Evolutionary conservation across 2,113 vertebrate species (phyloP).

Genomic region (Bujurquina vittata): DNA sequence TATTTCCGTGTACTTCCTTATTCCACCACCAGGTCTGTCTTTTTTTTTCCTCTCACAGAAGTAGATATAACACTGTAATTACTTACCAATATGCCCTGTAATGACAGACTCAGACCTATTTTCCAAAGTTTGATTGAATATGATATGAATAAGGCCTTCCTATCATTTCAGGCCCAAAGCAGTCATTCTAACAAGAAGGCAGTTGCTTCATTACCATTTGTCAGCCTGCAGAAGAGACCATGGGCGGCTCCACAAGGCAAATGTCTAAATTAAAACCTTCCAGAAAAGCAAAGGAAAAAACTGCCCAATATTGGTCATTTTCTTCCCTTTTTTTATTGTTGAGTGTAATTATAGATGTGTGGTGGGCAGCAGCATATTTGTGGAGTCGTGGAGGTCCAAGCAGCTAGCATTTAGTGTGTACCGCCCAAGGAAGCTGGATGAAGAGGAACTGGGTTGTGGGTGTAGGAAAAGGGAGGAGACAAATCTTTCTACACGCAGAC

Average conservation of each 20-base stretch:
- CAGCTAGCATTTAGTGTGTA: slow-evolving; percentile 61
- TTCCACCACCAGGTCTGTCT: background rate
- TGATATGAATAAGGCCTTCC: background rate
- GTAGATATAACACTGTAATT: background rate
- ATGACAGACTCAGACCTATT: background rate
- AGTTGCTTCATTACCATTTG: slow-evolving; percentile 12
- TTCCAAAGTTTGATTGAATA: background rate
- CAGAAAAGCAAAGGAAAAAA: slow-evolving; percentile 51
- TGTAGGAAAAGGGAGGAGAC: slow-evolving; percentile 43
- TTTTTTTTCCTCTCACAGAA: fast-evolving
- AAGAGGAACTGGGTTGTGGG: slow-evolving; percentile 66
- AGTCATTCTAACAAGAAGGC: background rate
- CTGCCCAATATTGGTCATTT: slow-evolving; percentile 61
- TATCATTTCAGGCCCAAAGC: background rate
- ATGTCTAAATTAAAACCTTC: slow-evolving; percentile 61
- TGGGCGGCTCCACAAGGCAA: slow-evolving; percentile 50
- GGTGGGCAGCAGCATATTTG: slow-evolving; percentile 60
- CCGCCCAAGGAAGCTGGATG: slow-evolving; percentile 59
- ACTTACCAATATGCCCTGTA: background rate
- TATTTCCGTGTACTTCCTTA: too few relatives aligned
- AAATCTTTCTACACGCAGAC: slow-evolving; percentile 55
- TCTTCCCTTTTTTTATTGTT: slow-evolving; percentile 49
- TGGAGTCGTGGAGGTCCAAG: slow-evolving; percentile 58
- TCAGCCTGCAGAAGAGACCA: background rate
- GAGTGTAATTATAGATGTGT: slow-evolving; percentile 71